phyloP scores from a whole-genome alignment of 2,888 invertebrate species.

The Gymnoscelis rufifasciata region DNA sequence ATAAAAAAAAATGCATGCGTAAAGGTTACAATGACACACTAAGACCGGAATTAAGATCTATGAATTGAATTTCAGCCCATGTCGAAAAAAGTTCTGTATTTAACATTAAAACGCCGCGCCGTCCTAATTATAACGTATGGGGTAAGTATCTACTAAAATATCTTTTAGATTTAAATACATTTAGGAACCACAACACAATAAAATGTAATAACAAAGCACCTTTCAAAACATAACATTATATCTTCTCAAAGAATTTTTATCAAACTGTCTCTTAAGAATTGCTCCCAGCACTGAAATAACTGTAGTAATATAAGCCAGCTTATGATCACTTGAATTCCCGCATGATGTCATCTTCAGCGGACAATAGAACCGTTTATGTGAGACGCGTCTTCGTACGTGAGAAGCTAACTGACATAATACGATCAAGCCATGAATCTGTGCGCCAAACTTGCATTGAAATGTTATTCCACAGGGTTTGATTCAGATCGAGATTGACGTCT shows the following conservation, averaged over 20 bases:
- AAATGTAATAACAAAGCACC: no score
- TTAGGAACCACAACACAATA: no score
- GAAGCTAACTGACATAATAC: constrained; percentile 46
- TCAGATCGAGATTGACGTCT: constrained; percentile 46
- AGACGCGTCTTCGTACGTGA: constrained; percentile 50
- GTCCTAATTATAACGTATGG: no score
- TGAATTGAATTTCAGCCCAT: no score
- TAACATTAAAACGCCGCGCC: no score
- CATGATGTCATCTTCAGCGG: constrained; percentile 56
- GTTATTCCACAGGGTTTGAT: constrained; percentile 50
- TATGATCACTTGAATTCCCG: constrained; percentile 44
- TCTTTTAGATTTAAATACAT: no score
- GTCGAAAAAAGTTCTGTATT: no score
- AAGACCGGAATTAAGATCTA: no score
- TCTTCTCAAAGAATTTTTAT: not conserved
- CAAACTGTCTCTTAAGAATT: not conserved
- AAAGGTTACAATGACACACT: no score
- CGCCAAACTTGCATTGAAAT: constrained; percentile 53
- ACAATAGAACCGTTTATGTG: constrained; percentile 62
- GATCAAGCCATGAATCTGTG: constrained; percentile 48
- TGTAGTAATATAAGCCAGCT: constrained; percentile 16
- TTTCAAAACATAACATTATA: no score
- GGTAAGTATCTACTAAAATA: no score
- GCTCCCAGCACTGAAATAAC: not conserved
- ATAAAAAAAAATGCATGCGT: no score